Evolutionary conservation across 2,113 vertebrate genomes (phyloP).

Genomic region (Amazona guildingii): DNA sequence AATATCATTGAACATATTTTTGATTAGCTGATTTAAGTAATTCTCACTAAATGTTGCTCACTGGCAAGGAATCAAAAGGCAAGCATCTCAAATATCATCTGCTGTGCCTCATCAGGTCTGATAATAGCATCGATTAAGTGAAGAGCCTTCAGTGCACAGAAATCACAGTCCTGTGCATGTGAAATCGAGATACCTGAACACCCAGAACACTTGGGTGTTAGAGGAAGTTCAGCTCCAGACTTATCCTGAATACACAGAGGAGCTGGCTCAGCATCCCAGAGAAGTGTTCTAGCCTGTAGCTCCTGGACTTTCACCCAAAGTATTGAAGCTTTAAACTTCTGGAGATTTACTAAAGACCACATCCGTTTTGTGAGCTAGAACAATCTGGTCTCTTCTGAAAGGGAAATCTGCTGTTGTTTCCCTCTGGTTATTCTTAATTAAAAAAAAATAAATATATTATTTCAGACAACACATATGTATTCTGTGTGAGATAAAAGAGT

Average conservation of each 20-base stretch:
- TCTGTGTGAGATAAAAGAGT: neutral
- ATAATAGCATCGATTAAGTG: slow-evolving; percentile 41
- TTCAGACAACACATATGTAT: slow-evolving; percentile 1
- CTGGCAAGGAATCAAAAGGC: slow-evolving; percentile 49
- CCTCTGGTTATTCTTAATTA: neutral
- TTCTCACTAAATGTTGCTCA: slow-evolving; percentile 50
- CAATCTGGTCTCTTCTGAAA: neutral
- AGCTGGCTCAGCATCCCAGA: neutral
- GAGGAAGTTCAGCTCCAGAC: neutral
- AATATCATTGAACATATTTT: slow-evolving; percentile 41
- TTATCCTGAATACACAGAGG: neutral
- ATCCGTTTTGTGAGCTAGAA: neutral
- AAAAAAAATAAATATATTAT: neutral
- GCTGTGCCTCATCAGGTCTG: slow-evolving; percentile 62
- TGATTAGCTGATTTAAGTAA: slow-evolving; percentile 56
- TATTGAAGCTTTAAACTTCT: neutral
- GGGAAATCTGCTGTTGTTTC: neutral
- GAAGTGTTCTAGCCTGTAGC: neutral
- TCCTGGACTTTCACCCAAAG: neutral
- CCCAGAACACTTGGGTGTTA: neutral
- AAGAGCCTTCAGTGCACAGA: slow-evolving; percentile 12
- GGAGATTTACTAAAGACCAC: neutral
- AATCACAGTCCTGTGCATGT: neutral
- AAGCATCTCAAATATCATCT: slow-evolving; percentile 38
- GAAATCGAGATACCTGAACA: slow-evolving; percentile 9